A percentile compares a stretch with the other conserved stretches of the same genome.
Evolutionary conservation across 2,113 vertebrate species (phyloP).

Genomic region (Sorex fumeus): DNA sequence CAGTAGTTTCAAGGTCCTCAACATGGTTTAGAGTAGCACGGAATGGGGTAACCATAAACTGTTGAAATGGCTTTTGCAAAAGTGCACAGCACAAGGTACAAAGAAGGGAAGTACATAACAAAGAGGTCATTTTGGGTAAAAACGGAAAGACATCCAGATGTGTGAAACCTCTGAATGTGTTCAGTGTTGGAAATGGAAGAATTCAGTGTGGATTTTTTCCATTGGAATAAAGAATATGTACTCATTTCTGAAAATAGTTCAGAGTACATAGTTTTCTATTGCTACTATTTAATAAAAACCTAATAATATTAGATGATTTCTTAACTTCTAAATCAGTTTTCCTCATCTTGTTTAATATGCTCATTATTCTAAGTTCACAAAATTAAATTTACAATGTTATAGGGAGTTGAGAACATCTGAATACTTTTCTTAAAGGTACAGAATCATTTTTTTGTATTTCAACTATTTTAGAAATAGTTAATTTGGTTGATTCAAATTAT

Average conservation of each 20-base stretch:
- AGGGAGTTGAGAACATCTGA: constrained; percentile 16
- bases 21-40: neutral
- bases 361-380: constrained; percentile 36
- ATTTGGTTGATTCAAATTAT: constrained; percentile 22
- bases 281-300: constrained; percentile 17
- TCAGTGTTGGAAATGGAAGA: constrained; percentile 27
- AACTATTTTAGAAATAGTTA: constrained; percentile 38
- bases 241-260: constrained; percentile 15
- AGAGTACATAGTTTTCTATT: constrained; percentile 28
- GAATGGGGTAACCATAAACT: constrained; percentile 13
- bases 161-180: neutral
- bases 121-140: constrained; percentile 54
- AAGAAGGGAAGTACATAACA: neutral
- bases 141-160: constrained; percentile 28
- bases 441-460: neutral
- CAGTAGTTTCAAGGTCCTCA: neutral
- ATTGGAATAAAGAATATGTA: constrained; percentile 27
- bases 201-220: constrained; percentile 18
- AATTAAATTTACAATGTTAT: constrained; percentile 38
- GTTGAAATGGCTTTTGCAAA: constrained; percentile 10
- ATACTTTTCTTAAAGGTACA: constrained; percentile 19
- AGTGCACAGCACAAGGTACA: neutral
- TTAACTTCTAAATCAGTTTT: constrained; percentile 33
- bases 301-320: constrained; percentile 52
- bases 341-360: constrained; percentile 18